Evolutionary conservation across 2,888 invertebrate genomes (phyloP).

Genomic region (Silvanus unidentatus): DNA sequence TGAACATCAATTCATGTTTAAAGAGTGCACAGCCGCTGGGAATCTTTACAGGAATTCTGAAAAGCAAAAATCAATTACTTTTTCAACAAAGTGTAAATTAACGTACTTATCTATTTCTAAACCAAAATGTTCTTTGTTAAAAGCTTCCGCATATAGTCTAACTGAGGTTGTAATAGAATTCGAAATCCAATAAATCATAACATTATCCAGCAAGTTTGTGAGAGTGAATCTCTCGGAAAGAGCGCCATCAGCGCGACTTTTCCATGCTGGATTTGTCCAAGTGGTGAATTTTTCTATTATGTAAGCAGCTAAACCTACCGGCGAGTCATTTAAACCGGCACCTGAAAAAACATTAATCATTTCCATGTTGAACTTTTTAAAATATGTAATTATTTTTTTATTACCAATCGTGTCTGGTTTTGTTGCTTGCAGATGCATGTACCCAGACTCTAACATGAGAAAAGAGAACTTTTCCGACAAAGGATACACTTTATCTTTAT

Average conservation of each 20-base stretch:
- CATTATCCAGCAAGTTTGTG: conserved; percentile 68
- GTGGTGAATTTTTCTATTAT: conserved; percentile 84
- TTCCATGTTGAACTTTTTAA: no score
- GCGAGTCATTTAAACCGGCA: conserved; percentile 65
- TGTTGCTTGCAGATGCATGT: conserved; percentile 75
- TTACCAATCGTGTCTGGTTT: conserved; percentile 85
- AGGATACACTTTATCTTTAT: conserved; percentile 51
- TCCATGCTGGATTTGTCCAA: conserved; percentile 58
- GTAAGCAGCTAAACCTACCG: conserved; percentile 81
- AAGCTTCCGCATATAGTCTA: conserved; percentile 65
- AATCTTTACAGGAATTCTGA: conserved; percentile 59
- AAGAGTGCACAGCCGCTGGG: conserved; percentile 72
- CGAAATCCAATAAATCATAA: conserved; percentile 77
- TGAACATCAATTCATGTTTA: conserved; percentile 59
- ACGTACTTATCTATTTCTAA: conserved; percentile 22
- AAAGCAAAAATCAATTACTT: conserved; percentile 7
- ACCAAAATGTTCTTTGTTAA: conserved; percentile 27
- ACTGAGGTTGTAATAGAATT: conserved; percentile 66
- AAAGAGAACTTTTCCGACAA: conserved; percentile 40
- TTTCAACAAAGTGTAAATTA: no score
- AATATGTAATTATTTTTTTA: not conserved
- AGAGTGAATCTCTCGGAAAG: conserved; percentile 58
- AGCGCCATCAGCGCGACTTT: conserved; percentile 57
- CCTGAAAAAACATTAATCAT: no score
- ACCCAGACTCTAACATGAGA: conserved; percentile 53